Percentiles rank a stretch among this genome's conserved stretches.
Evolutionary conservation across 1,140 invertebrate species (phyloP).

Genomic region (Drosophila ogumai): DNA sequence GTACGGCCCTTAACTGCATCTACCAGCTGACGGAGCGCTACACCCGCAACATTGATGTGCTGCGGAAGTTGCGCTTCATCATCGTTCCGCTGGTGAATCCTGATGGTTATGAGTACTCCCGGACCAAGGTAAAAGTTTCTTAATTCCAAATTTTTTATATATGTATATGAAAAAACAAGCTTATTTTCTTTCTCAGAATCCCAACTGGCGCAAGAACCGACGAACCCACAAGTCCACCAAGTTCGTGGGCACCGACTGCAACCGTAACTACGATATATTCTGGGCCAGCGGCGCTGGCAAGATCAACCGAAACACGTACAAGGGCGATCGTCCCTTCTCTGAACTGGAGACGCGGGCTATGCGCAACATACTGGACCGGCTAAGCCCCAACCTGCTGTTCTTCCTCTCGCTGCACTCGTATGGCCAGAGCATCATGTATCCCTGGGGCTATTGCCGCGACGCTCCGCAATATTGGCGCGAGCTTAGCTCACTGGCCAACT

Average conservation of each 20-base stretch:
- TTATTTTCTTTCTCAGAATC: conserved; percentile 62
- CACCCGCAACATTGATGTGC: conserved; percentile 78
- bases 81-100: conserved; percentile 88
- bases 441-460: conserved; percentile 86
- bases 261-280: conserved; percentile 89
- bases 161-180: neutral
- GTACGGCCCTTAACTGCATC: conserved; percentile 88
- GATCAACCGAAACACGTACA: conserved; percentile 88
- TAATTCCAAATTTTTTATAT: no score
- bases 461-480: conserved; percentile 70
- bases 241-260: conserved; percentile 88
- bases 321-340: conserved; percentile 90
- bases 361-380: conserved; percentile 86
- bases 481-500: conserved; percentile 80
- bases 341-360: conserved; percentile 90
- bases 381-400: conserved; percentile 86
- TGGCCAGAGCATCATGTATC: conserved; percentile 87
- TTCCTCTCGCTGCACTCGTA: conserved; percentile 91
- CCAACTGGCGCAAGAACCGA: conserved; percentile 87
- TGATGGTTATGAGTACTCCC: conserved; percentile 85
- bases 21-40: conserved; percentile 86
- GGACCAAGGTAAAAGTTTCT: conserved; percentile 74
- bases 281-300: conserved; percentile 87
- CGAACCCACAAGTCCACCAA: conserved; percentile 70
- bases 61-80: conserved; percentile 87